Evolutionary conservation across 2,113 vertebrate species (phyloP), one percentile per base, ranked within the genome.

Genomic region (Nerophis ophidion): DNA sequence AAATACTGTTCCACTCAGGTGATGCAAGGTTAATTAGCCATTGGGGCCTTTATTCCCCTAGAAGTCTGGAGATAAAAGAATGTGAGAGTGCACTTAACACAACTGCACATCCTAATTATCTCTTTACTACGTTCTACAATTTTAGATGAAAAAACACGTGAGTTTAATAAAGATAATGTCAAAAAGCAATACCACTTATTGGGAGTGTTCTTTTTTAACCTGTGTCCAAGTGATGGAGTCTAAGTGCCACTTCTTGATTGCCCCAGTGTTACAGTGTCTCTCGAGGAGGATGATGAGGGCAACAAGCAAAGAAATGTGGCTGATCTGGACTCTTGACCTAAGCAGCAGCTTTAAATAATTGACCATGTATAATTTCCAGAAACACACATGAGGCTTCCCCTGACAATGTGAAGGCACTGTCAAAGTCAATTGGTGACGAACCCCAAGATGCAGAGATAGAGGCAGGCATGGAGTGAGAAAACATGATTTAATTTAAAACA

Each of bases 11-110:
- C 68, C 66, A 76, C 57, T 75, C 57, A n/a, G 47, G 57, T 65
- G 65, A 57, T 69, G 77, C 45, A 6, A 60, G 82, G 77, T 87
- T 88, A 87, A 88, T 89, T 84, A 84, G 63, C 65, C 68, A 74
- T 71, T 73, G 65, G 77, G 81, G 60, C 62, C 47, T 63, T 70
- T 33, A 68, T 40, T 78, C 71, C 68, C 71, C 65, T 66, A 50
- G 38, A 54, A 68, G 72, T 82, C 68, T 75, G 33, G 59, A 74
- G 63, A 36, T 70, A 75, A 76, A 54, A 44, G 57, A 60, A 65
- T 66, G 63, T 68, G 17, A 68, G 51, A 73, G 54, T 57, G 59
- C 47, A 63, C 46, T 60, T 65, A 80, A 75, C 72, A 71, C 64
- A 70, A 64, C 63, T 60, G 62, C 19, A 53, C 48, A 48, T 68